Evolutionary conservation across 1,140 invertebrate genomes (phyloP).

Genomic region (Augochlora pura): DNA sequence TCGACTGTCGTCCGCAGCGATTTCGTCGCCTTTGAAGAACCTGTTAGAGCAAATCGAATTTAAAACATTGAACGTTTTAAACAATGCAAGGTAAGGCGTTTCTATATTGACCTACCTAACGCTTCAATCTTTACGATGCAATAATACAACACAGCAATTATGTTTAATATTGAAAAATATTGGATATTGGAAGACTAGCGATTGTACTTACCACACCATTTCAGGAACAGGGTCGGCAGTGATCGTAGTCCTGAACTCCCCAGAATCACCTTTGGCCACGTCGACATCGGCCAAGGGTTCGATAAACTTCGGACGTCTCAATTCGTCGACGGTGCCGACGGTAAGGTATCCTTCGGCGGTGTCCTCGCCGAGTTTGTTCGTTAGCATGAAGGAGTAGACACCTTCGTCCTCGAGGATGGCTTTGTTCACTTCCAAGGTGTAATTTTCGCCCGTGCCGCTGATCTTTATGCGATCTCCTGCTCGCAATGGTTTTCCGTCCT

Average conservation of each 20-base stretch:
- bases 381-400: constrained; percentile 87
- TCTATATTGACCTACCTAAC: too few relatives aligned
- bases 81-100: too few relatives aligned
- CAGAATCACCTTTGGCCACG: constrained; percentile 85
- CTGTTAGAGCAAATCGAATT: constrained; percentile 59
- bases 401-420: constrained; percentile 87
- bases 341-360: constrained; percentile 85
- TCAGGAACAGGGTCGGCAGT: constrained; percentile 89
- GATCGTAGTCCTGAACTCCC: constrained; percentile 88
- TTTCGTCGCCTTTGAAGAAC: constrained; percentile 79
- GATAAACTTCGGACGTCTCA: constrained; percentile 88
- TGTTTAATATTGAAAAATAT: too few relatives aligned
- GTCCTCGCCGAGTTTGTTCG: constrained; percentile 88
- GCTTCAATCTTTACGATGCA: too few relatives aligned
- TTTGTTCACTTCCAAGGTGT: constrained; percentile 86
- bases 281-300: constrained; percentile 85
- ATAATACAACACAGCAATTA: too few relatives aligned
- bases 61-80: not conserved
- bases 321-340: constrained; percentile 86
- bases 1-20: constrained; percentile 76
- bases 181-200: too few relatives aligned
- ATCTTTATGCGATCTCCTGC: constrained; percentile 83
- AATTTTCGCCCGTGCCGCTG: constrained; percentile 86
- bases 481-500: constrained; percentile 85
- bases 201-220: constrained; percentile 81